Evolutionary conservation across 23 tunicate species (phyloP).

Genomic region (Pegea sp.): DNA sequence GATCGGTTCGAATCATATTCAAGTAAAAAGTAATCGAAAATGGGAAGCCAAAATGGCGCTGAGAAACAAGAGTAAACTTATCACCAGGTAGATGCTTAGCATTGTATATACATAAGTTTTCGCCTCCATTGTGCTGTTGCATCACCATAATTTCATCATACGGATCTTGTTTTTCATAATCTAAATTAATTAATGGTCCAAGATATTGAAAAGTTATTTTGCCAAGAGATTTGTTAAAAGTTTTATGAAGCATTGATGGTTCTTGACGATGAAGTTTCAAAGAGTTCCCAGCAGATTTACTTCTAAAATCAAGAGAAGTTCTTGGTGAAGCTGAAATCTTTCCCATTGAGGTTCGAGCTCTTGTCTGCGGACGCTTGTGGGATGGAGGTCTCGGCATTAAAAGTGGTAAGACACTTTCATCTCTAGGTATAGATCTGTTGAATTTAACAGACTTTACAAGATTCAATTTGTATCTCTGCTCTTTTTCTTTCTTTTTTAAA

Average conservation of each 20-base stretch:
- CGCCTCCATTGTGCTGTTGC: slow-evolving; percentile 99
- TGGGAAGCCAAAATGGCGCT: slow-evolving; percentile 85
- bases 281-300: slow-evolving; percentile 12
- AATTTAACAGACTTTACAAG: background rate
- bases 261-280: slow-evolving; percentile 53
- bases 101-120: slow-evolving; percentile 70
- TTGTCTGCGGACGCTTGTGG: background rate
- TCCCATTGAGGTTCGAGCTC: background rate
- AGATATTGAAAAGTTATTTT: slow-evolving; percentile 68
- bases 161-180: slow-evolving; percentile 72
- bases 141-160: slow-evolving; percentile 64
- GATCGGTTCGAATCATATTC: slow-evolving; percentile 71
- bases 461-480: background rate
- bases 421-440: slow-evolving; percentile 64
- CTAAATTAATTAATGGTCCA: slow-evolving; percentile 64
- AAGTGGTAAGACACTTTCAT: slow-evolving; percentile 69
- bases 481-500: background rate
- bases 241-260: slow-evolving; percentile 77
- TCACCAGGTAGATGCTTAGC: slow-evolving; percentile 63
- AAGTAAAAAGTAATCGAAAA: slow-evolving; percentile 81
- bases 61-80: slow-evolving; percentile 59
- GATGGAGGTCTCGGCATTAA: slow-evolving; percentile 17
- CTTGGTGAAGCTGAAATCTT: background rate
- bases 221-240: slow-evolving; percentile 29
- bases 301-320: background rate